Conservation (phyloP, 2,888 invertebrate genomes). For the Arenicola marina region DNA sequence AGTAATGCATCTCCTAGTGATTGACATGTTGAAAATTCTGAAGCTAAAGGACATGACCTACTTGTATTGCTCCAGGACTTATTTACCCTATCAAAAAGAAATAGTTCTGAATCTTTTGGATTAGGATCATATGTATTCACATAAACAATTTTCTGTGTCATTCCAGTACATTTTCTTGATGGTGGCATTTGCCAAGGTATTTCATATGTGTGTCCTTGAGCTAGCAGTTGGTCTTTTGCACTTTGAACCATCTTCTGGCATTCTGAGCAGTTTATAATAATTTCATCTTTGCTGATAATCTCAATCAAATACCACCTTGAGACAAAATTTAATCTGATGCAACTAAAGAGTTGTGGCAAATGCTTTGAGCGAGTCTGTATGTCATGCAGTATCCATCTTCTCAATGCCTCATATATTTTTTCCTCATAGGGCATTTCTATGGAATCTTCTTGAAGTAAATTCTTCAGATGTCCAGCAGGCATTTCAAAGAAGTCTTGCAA, state of each 20-base stretch:
- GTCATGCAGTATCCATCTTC: constrained; percentile 55
- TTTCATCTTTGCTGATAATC: constrained; percentile 30
- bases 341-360: constrained; percentile 28
- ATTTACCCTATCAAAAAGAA: constrained; percentile 34
- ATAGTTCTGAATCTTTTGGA: constrained; percentile 27
- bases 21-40: constrained; percentile 33
- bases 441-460: constrained; percentile 52
- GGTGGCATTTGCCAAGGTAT: constrained; percentile 37
- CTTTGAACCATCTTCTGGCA: constrained; percentile 20
- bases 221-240: constrained; percentile 36
- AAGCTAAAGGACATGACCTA: constrained; percentile 32
- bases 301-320: constrained; percentile 38
- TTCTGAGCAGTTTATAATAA: constrained; percentile 14
- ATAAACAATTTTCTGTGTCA: constrained; percentile 31
- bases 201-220: constrained; percentile 37
- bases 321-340: constrained; percentile 34
- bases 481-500: constrained; percentile 53
- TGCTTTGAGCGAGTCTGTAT: constrained; percentile 29
- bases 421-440: constrained; percentile 58
- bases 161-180: constrained; percentile 32
- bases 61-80: constrained; percentile 37
- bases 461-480: constrained; percentile 43
- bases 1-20: constrained; percentile 27
- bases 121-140: constrained; percentile 28
- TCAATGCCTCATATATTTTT: constrained; percentile 53